A percentile compares a stretch with the other conserved stretches of the same genome.
Conservation (phyloP, 2,113 vertebrate species). For the Pteruthius melanotis region DNA sequence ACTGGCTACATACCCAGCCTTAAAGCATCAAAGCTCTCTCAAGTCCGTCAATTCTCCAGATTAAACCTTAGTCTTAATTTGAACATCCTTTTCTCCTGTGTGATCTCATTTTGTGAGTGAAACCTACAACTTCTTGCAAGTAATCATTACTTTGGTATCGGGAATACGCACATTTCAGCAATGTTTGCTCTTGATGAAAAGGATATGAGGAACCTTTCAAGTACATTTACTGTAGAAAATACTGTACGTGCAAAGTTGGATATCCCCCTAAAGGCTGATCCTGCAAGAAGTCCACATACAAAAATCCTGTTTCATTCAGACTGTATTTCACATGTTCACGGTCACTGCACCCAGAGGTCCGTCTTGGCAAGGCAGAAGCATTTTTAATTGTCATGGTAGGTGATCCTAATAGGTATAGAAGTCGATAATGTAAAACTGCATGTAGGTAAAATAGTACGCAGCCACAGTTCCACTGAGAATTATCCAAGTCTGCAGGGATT, state of each 20-base stretch:
- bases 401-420: background rate
- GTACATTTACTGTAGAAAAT: background rate
- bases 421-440: fast-evolving
- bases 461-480: background rate
- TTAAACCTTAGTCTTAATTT: background rate
- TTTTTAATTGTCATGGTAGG: background rate
- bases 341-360: background rate
- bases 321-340: background rate
- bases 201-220: background rate
- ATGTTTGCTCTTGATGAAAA: background rate
- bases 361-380: background rate
- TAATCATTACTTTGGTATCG: background rate
- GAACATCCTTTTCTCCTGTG: background rate
- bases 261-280: background rate
- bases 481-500: background rate
- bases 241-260: background rate
- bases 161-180: background rate
- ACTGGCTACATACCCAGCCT: background rate
- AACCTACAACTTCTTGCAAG: background rate
- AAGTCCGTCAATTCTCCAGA: background rate
- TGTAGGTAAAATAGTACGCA: background rate
- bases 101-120: background rate
- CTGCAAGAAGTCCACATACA: background rate
- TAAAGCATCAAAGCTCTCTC: background rate
- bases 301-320: background rate